Percentiles rank a stretch among this genome's conserved stretches.
These are phyloP conservation scores for Aspidiotus destructor DNA, from an alignment of 2,888 invertebrate genomes.

Conservation along the genomic window DNA sequence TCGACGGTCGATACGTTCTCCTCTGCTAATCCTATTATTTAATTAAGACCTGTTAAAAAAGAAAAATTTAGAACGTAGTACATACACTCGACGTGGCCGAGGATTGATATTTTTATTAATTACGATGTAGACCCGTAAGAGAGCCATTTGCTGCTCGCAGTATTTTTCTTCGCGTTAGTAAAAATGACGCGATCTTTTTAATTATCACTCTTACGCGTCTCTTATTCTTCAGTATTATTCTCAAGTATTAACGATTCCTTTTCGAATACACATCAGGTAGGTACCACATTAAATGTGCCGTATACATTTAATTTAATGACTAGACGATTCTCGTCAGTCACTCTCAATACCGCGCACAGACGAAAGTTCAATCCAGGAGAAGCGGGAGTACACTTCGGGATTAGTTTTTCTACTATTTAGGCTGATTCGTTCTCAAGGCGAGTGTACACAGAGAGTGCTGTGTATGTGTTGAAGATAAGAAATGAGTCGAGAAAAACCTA, in stretches of 20 bases:
- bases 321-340: neutral
- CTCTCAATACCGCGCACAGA: neutral
- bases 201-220: neutral
- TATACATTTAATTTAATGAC: slow-evolving; percentile 1
- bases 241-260: neutral
- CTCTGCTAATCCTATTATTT: neutral
- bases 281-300: neutral
- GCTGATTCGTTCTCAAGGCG: too few relatives aligned
- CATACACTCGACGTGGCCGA: neutral
- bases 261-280: too few relatives aligned
- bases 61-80: neutral
- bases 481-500: neutral
- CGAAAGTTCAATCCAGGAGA: neutral
- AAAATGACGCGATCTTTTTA: neutral
- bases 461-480: neutral
- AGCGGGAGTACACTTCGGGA: too few relatives aligned
- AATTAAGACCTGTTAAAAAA: neutral
- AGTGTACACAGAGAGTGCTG: too few relatives aligned
- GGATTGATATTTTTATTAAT: slow-evolving; percentile 4
- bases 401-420: too few relatives aligned
- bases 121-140: neutral
- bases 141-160: neutral
- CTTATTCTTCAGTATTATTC: neutral
- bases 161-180: neutral
- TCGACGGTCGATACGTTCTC: neutral